Evolutionary conservation across 2,888 invertebrate genomes (phyloP), one percentile per base, ranked within the genome.

Genomic region (Uropetala carovei): DNA sequence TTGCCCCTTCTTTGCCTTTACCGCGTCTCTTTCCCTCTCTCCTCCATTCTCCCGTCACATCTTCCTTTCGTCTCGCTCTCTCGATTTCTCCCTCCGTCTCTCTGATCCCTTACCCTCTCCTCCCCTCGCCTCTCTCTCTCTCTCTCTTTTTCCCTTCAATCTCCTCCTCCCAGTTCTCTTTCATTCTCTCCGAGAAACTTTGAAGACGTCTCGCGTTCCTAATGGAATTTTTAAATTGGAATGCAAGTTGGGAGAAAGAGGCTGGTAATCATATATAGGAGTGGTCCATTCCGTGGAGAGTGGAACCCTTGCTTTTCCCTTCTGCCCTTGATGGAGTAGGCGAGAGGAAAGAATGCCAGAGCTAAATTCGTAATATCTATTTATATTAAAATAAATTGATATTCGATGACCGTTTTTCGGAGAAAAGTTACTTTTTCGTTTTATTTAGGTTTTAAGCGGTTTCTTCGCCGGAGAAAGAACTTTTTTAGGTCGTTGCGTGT

Each of bases 211-310:
- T 75, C 75, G 27, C 75, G 75, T 75, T 75, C 75, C 75, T 75
- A 75, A 75, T 75, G 75, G 75, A 75, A 75, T 75, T 75, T 75
- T 75, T 75, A 75, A 75, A 75, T 75, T 75, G 75, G 75, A 75
- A 75, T 75, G 75, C 75, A 75, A 75, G 75, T 75, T 75, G 75
- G 75, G 27, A 75, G 75, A 75, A 75, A 75, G 75, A 75, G 75
- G 75, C 75, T 75, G 75, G 75, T 75, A 75, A 75, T 75, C 75
- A 75, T 75, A 75, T 75, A 75, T 75, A 75, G 75, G 75, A 75
- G 75, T 27, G 75, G 75, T 75, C 75, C 75, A 18, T 68, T 68
- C 68, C 68, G n/a, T n/a, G 68, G 68, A 68, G 68, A 64, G 64
- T 64, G 68, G 68, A 22, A 22, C 68, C 22, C 27, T 27, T 18